phyloP scores from a whole-genome alignment of 1,140 invertebrate species.

The Brachionus rubens region DNA sequence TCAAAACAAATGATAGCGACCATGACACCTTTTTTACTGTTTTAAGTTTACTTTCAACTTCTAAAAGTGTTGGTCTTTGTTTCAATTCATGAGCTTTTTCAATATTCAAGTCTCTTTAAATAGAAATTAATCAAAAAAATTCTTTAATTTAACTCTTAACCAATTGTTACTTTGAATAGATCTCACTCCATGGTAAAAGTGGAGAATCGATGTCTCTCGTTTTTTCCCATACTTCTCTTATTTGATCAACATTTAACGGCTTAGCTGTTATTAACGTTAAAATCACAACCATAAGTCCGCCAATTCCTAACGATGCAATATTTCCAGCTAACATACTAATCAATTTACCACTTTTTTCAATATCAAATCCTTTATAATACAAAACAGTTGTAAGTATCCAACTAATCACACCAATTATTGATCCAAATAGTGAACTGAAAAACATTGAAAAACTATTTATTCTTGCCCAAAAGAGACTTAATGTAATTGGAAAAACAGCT shows the following conservation, averaged over 20 bases:
- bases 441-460: constrained; percentile 57
- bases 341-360: constrained; percentile 48
- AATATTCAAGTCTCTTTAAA: constrained; percentile 54
- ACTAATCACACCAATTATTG: constrained; percentile 52
- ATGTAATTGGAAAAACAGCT: constrained; percentile 58
- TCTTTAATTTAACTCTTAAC: background rate
- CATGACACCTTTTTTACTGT: constrained; percentile 50
- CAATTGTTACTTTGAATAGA: constrained; percentile 54
- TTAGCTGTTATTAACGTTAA: constrained; percentile 53
- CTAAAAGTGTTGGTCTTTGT: constrained; percentile 53
- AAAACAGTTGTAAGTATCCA: constrained; percentile 57
- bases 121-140: constrained; percentile 4
- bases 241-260: constrained; percentile 42
- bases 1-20: constrained; percentile 49
- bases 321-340: constrained; percentile 60
- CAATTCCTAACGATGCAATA: constrained; percentile 55
- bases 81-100: constrained; percentile 51
- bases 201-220: constrained; percentile 62
- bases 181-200: constrained; percentile 59
- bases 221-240: constrained; percentile 57
- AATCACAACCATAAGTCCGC: constrained; percentile 54
- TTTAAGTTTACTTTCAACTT: constrained; percentile 52
- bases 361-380: constrained; percentile 53
- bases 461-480: constrained; percentile 59
- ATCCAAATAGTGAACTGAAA: constrained; percentile 55